A percentile compares a stretch with the other conserved stretches of the same genome.
Conservation (phyloP, 2,888 invertebrate species). For the Cancer borealis region DNA sequence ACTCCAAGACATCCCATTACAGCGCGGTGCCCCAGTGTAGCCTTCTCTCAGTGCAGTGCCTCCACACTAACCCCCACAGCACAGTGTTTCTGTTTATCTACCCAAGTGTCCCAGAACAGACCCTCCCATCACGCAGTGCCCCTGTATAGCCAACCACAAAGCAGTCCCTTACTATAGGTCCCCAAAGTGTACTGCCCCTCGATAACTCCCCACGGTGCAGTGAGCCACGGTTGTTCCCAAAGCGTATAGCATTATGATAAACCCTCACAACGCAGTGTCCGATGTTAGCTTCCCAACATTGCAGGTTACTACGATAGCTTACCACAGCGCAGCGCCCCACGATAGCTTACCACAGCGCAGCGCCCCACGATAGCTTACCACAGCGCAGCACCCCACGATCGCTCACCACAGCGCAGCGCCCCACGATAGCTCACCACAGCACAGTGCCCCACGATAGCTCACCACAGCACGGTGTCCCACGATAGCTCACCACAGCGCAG, state of each 20-base stretch:
- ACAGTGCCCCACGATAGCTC: background rate
- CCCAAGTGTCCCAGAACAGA: background rate
- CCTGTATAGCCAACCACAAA: too few species aligned
- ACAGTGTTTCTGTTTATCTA: background rate
- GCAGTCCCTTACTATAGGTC: too few species aligned
- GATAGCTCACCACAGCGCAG: background rate
- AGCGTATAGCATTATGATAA: background rate
- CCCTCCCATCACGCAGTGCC: background rate
- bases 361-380: background rate
- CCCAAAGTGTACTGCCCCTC: too few species aligned
- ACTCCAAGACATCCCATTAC: background rate
- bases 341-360: background rate
- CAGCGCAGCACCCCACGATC: too few species aligned
- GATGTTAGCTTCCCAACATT: background rate
- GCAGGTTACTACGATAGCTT: background rate
- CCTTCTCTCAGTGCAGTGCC: background rate
- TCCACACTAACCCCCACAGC: background rate
- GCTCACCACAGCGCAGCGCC: background rate
- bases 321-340: background rate
- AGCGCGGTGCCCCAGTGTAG: background rate
- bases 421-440: background rate
- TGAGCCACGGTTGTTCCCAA: background rate
- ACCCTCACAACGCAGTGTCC: background rate
- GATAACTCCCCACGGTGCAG: too few species aligned
- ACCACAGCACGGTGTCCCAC: background rate